phyloP scores from a whole-genome alignment of 2,888 invertebrate genomes.

The Neoaliturus tenellus region DNA sequence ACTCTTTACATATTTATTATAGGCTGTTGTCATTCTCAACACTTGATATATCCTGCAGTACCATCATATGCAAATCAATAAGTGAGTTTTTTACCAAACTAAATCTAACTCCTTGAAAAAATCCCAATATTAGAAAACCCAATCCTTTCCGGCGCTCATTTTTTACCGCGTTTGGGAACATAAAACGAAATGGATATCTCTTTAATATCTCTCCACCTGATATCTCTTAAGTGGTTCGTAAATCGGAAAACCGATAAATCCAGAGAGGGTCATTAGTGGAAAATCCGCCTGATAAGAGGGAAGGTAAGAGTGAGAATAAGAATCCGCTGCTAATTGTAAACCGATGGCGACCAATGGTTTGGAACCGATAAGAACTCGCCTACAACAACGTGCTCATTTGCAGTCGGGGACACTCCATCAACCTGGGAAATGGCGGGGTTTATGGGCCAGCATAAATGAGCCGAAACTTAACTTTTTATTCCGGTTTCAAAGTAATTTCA shows the following conservation, averaged over 20 bases:
- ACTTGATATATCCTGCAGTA: too few species aligned
- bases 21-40: too few species aligned
- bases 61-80: too few species aligned
- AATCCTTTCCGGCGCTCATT: neutral
- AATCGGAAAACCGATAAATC: constrained; percentile 28
- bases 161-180: neutral
- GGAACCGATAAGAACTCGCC: constrained; percentile 9
- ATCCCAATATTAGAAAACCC: too few species aligned
- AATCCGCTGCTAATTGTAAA: constrained; percentile 40
- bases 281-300: constrained; percentile 26
- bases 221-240: constrained; percentile 37
- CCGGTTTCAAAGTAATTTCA: too few species aligned
- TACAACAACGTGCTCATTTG: constrained; percentile 2
- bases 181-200: constrained; percentile 33
- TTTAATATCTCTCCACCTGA: constrained; percentile 22
- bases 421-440: neutral
- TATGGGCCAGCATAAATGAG: neutral
- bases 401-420: constrained; percentile 8
- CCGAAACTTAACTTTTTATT: neutral
- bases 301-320: neutral
- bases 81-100: too few species aligned
- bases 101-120: too few species aligned
- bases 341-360: constrained; percentile 46
- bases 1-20: too few species aligned
- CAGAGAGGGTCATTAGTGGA: constrained; percentile 21